These are phyloP conservation scores for Penaeus monodon DNA, from an alignment of 2,888 invertebrate species.

Conservation along the genomic window DNA sequence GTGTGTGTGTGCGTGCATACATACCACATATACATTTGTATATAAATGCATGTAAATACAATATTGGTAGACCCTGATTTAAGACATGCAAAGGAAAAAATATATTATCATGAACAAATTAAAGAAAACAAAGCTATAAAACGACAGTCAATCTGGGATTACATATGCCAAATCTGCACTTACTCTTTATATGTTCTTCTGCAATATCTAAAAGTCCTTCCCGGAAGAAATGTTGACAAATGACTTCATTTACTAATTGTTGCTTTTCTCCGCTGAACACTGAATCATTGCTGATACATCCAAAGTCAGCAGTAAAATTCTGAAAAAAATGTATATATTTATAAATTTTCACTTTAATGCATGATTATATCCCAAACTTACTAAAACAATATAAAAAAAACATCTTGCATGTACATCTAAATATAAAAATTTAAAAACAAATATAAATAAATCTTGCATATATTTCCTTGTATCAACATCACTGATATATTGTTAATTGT, in stretches of 20 bases:
- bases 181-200: slow-evolving; percentile 77
- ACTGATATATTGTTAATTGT: not conserved
- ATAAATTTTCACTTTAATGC: slow-evolving; percentile 72
- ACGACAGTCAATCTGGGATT: not conserved
- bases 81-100: too few species aligned
- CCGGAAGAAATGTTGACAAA: slow-evolving; percentile 94
- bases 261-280: slow-evolving; percentile 78
- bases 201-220: slow-evolving; percentile 95
- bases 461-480: not conserved
- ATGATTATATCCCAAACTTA: not conserved
- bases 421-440: not conserved
- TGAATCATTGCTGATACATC: slow-evolving; percentile 87
- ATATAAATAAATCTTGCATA: not conserved
- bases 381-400: not conserved
- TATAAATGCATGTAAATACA: too few species aligned
- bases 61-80: too few species aligned
- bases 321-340: slow-evolving; percentile 67
- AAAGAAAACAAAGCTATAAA: not conserved
- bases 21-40: too few species aligned
- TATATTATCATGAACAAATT: too few species aligned
- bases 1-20: too few species aligned
- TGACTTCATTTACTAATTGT: slow-evolving; percentile 84
- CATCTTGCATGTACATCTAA: not conserved
- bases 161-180: slow-evolving; percentile 13
- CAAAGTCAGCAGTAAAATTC: slow-evolving; percentile 93